A percentile compares a stretch with the other conserved stretches of the same genome.
phyloP scores from a whole-genome alignment of 2,797 vertebrate genomes.

The Spondyliosoma cantharus region DNA sequence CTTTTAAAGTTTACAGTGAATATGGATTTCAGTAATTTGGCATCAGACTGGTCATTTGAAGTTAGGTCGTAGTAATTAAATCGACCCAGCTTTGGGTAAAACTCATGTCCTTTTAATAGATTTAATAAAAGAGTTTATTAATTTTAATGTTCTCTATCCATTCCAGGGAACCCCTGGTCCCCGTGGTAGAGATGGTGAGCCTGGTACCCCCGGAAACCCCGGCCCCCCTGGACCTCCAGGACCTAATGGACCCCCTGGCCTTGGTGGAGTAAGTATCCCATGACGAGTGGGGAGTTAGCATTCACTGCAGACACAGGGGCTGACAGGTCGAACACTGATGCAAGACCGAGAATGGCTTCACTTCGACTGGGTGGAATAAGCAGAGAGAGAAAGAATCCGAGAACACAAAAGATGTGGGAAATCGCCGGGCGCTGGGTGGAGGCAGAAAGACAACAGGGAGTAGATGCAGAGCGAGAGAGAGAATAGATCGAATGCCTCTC shows the following conservation, averaged over 20 bases:
- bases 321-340: conserved; percentile 46
- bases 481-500: conserved; percentile 71
- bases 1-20: too few relatives aligned
- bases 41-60: background rate
- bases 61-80: background rate
- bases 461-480: conserved; percentile 59
- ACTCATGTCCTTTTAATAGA: background rate
- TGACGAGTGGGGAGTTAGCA: conserved; percentile 11
- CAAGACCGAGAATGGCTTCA: conserved; percentile 41
- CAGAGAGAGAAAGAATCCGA: conserved; percentile 45
- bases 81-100: background rate
- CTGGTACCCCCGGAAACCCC: conserved; percentile 94
- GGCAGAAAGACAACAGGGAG: conserved; percentile 56
- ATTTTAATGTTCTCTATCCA: conserved; percentile 1
- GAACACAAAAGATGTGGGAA: conserved; percentile 68
- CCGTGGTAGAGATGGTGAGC: conserved; percentile 95
- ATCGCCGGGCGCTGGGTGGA: conserved; percentile 44
- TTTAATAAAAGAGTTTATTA: background rate
- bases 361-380: conserved; percentile 40
- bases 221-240: conserved; percentile 90
- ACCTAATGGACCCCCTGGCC: conserved; percentile 87
- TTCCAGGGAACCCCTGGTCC: conserved; percentile 89
- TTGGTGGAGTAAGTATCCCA: conserved; percentile 90
- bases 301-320: conserved; percentile 39
- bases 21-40: too few relatives aligned